These are phyloP conservation scores for Hapalemur alaotrensis DNA, from an alignment of 2,797 vertebrate genomes.

Conservation along the genomic window DNA sequence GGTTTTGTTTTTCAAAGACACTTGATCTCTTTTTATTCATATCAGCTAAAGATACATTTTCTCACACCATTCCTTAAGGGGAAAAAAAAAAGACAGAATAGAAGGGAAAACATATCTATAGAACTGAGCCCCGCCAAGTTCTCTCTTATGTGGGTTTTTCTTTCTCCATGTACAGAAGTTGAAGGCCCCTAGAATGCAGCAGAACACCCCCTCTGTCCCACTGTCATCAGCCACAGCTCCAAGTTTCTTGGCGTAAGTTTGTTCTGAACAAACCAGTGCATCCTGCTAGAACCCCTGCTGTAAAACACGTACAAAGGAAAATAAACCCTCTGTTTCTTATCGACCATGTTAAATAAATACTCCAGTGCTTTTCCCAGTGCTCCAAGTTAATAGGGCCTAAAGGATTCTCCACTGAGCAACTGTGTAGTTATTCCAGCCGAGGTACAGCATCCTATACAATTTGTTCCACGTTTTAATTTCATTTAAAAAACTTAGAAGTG, in stretches of 20 bases:
- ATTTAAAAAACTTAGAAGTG: not conserved
- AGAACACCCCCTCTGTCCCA: not conserved
- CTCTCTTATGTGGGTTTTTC: not conserved
- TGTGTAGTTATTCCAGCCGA: not conserved
- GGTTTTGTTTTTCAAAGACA: conserved; percentile 39
- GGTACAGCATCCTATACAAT: not conserved
- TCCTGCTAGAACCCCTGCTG: not conserved
- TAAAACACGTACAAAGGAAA: not conserved
- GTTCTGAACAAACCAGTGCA: not conserved
- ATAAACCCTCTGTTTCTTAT: not conserved
- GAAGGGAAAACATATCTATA: not conserved
- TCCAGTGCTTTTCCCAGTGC: not conserved
- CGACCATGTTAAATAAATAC: not conserved
- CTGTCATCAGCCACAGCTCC: not conserved
- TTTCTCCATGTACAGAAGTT: not conserved
- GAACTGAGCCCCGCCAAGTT: not conserved
- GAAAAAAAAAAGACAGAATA: not conserved
- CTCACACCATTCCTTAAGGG: not conserved
- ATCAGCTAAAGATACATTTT: conserved; percentile 18
- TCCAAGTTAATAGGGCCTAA: not conserved
- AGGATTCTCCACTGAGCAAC: not conserved
- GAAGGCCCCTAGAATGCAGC: not conserved
- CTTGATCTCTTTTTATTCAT: conserved; percentile 19
- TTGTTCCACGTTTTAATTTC: not conserved
- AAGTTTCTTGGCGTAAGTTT: not conserved